Evolutionary conservation across 2,113 vertebrate species (phyloP).

Genomic region (Arenaria interpres): DNA sequence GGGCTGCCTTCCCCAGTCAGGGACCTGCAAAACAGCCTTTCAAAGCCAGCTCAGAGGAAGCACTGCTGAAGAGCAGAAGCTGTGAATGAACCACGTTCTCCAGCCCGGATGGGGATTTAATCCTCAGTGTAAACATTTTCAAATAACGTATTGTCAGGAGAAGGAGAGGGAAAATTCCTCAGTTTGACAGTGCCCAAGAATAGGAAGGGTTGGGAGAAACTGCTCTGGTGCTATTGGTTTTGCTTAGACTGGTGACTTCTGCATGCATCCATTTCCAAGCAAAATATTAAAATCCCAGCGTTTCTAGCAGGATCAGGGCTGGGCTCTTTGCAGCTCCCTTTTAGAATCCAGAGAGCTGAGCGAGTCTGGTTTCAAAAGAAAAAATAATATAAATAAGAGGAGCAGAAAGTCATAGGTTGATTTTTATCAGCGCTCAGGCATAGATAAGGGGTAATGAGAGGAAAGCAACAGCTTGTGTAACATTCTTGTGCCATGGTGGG

Average conservation of each 20-base stretch:
- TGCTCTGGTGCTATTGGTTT: not conserved
- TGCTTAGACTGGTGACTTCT: not conserved
- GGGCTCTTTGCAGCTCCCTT: not conserved
- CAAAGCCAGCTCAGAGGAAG: conserved; percentile 8
- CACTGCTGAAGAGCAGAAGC: not conserved
- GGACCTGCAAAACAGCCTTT: not conserved
- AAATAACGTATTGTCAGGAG: not conserved
- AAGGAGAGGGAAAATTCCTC: conserved; percentile 7
- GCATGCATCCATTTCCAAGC: not conserved
- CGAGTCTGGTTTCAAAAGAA: not conserved
- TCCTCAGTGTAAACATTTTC: conserved; percentile 38
- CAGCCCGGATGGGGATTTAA: conserved; percentile 35
- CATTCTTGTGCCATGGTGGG: not conserved
- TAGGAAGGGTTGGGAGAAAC: not conserved
- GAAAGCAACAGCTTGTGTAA: not conserved
- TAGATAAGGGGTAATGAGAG: not conserved
- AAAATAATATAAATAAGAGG: not conserved
- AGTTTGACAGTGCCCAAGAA: not conserved
- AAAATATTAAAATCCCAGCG: not conserved
- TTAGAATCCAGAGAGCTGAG: not conserved
- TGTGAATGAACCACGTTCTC: conserved; percentile 10
- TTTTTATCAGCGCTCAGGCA: not conserved
- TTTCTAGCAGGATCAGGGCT: not conserved
- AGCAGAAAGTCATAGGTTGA: not conserved
- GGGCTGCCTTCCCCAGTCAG: conserved; percentile 18